Base-by-base conservation (phyloP, 2,888 invertebrate genomes). In the Hypena proboscidalis region DNA sequence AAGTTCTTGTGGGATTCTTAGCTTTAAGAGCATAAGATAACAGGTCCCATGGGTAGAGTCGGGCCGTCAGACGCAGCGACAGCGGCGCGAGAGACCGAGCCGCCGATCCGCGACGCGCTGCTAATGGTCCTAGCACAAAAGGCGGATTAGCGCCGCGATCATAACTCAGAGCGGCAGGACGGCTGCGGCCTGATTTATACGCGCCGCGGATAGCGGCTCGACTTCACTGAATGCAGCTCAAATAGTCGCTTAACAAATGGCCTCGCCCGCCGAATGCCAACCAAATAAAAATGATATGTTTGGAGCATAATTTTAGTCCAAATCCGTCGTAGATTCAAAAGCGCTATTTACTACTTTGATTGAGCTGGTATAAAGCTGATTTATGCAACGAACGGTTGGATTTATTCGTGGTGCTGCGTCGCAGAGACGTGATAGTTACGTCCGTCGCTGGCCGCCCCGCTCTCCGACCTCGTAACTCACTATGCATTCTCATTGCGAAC, bases 251-350 rank as follows among this genome's bases (percentile, higher is more conserved):
- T 74, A 67, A 77, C 74, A 65, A 72, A 77, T 72, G 72, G 69
- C 62, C 56, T 56, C 45, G 41, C 53, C 62, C 49, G 55, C 55
- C 58, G 52, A 68, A 67, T 51, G 69, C 57, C 67, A 65, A 58
- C 70, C 67, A 69, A 72, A 77, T 74, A 79, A 78, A 79, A 78
- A 76, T 76, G 71, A 78, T 76, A 72, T 74, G 72, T 73, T 65
- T 58, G 54, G 47, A 52, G 51, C 62, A 69, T 70, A 33, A 70
- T 69, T 72, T 70, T 62, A 61, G 48, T 63, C 44, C 49, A 58
- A 64, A 69, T 66, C 67, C 60, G 30, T 63, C 63, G 55, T 56
- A 50, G 43, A 51, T 58, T 55, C 54, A 50, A 60, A 55, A 45
- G 53, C 49, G 48, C 51, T 61, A 67, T 69, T 70, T 61, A 58